A percentile compares a stretch with the other conserved stretches of the same genome.
These are phyloP conservation scores for Penaeus chinensis DNA, from an alignment of 1,140 invertebrate species.

Conservation along the genomic window DNA sequence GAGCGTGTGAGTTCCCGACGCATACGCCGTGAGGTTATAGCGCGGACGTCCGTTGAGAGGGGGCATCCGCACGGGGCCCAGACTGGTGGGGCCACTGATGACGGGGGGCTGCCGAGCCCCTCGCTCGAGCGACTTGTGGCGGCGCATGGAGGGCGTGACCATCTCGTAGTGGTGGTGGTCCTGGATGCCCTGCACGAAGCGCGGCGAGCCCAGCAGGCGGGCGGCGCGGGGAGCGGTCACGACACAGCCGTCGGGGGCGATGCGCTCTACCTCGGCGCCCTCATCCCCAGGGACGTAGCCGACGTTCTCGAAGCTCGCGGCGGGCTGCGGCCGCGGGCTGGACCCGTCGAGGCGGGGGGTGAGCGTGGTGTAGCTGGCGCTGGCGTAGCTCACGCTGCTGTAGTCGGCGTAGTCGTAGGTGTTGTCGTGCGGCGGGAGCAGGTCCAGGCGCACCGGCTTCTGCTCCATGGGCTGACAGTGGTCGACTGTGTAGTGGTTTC, in stretches of 20 bases:
- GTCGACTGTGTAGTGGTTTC: slow-evolving; percentile 64
- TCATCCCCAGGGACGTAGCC: slow-evolving; percentile 62
- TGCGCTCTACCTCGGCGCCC: slow-evolving; percentile 49
- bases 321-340: slow-evolving; percentile 65
- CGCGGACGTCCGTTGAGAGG: slow-evolving; percentile 61
- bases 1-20: slow-evolving; percentile 62
- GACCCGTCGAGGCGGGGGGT: slow-evolving; percentile 74
- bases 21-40: slow-evolving; percentile 59
- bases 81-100: slow-evolving; percentile 61
- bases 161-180: slow-evolving; percentile 63
- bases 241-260: slow-evolving; percentile 53
- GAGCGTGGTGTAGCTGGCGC: slow-evolving; percentile 44
- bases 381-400: slow-evolving; percentile 58
- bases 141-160: slow-evolving; percentile 56
- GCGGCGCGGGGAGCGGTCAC: slow-evolving; percentile 61
- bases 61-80: slow-evolving; percentile 55
- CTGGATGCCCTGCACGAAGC: slow-evolving; percentile 26
- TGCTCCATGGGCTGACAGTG: slow-evolving; percentile 64
- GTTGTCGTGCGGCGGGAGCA: slow-evolving; percentile 62
- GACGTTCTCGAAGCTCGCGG: slow-evolving; percentile 61
- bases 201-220: slow-evolving; percentile 51
- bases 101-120: slow-evolving; percentile 55
- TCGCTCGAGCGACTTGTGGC: slow-evolving; percentile 60
- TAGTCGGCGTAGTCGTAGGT: slow-evolving; percentile 64
- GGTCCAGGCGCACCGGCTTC: slow-evolving; percentile 61